Base-by-base conservation (phyloP, 2,113 vertebrate genomes). In the Petroica traversi region DNA sequence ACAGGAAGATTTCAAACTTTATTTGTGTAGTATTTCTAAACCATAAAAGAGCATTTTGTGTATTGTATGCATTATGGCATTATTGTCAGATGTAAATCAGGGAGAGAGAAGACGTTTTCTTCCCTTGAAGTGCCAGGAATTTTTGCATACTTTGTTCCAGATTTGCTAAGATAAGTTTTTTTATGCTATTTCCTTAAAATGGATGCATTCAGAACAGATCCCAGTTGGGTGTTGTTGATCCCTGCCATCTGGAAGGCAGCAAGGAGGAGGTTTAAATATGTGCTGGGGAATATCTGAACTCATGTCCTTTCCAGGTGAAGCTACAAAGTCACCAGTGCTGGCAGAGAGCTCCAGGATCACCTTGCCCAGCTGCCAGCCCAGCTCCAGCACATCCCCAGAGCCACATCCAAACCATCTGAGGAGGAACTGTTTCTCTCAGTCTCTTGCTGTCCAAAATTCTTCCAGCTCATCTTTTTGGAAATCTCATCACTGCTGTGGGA, bases 1-100 rank as follows among this genome's bases (percentile, higher is more conserved):
- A 69, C 15, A 4, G 54, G 63, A 94, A 92, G 82, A 83, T 58
- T 94, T 94, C 78, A 83, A 73, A 95, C 55, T 96, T 95, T 89
- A 82, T 95, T 95, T 94, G 63, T 92, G 85, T 57, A 58, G 63
- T 43, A 88, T 91, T 95, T 85, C 72, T 85, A 71, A 79, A 78
- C 59, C 59, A 51, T 74, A 67, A 89, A 93, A 85, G 49, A 77
- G 7, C 29, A 67, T 84, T 93, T 88, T 93, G 46, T 90, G 31
- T 90, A 43, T 55, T 69, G 23, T 40, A 25, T 83, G 46, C 72
- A 20, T 85, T 85, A 67, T 67, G 51, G 33, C 12, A 8, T 66
- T 69, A 49, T 75, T 94, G 69, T 68, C 62, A 59, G 26, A 34
- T 67, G 68, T 58, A 91, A 95, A 89, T 94, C 52, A 79, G 49